Conservation (phyloP, 2,797 vertebrate species). For the Arnoldichthys spilopterus region DNA sequence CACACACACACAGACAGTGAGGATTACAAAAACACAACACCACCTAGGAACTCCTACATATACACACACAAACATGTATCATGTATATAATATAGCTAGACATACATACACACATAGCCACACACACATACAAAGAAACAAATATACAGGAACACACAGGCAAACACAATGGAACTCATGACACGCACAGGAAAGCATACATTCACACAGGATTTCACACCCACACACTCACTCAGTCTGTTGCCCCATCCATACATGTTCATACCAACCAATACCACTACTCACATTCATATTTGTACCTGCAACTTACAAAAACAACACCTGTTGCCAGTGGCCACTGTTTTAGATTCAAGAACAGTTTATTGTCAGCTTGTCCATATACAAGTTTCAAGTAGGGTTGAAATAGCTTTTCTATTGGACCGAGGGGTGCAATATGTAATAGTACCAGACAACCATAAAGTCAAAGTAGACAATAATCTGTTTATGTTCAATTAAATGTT, state of each 20-base stretch:
- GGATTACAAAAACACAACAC: neutral
- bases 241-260: constrained; percentile 1
- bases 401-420: too few relatives aligned
- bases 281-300: neutral
- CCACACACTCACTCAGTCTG: constrained; percentile 15
- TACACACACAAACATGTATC: neutral
- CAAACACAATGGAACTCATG: constrained; percentile 16
- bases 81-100: neutral
- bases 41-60: neutral
- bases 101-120: neutral
- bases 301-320: neutral
- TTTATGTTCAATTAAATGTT: too few relatives aligned
- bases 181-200: constrained; percentile 28
- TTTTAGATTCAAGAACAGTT: too few relatives aligned
- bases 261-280: neutral
- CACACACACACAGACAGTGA: constrained; percentile 4
- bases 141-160: constrained; percentile 7
- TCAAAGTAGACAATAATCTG: too few relatives aligned
- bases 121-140: constrained; percentile 6
- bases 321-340: neutral
- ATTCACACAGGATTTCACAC: constrained; percentile 41
- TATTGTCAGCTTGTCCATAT: too few relatives aligned
- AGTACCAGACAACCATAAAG: too few relatives aligned
- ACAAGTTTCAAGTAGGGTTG: too few relatives aligned
- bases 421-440: too few relatives aligned